Evolutionary conservation across 2,888 invertebrate genomes (phyloP).

Genomic region (Drosophila atroscutellata): DNA sequence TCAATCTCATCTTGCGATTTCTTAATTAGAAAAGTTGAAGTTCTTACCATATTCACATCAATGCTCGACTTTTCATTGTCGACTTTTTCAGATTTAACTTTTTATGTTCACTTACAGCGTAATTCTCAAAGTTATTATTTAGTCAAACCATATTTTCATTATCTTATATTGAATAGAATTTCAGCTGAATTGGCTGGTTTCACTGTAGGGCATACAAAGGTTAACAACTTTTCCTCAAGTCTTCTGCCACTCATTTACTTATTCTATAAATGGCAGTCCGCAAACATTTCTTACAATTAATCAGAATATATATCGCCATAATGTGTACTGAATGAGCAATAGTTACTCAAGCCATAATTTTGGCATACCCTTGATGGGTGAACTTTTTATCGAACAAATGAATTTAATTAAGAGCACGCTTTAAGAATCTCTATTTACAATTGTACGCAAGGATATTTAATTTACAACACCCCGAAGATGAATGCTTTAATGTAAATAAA

Average conservation of each 20-base stretch:
- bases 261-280: neutral
- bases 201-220: neutral
- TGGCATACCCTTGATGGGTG: neutral
- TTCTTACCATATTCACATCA: neutral
- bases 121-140: neutral
- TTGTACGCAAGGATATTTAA: neutral
- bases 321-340: neutral
- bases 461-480: neutral
- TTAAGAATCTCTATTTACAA: neutral
- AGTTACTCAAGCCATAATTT: neutral
- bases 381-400: neutral
- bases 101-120: too few relatives aligned
- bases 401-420: neutral
- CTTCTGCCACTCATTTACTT: neutral
- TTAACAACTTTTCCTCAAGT: neutral
- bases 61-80: neutral
- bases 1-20: neutral
- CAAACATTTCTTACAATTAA: conserved; percentile 1
- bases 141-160: neutral
- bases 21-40: neutral
- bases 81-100: neutral
- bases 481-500: neutral
- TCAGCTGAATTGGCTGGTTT: neutral
- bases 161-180: neutral
- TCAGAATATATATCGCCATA: neutral